Evolutionary conservation across 2,797 vertebrate genomes (phyloP).

Genomic region (Acipenser ruthenus): DNA sequence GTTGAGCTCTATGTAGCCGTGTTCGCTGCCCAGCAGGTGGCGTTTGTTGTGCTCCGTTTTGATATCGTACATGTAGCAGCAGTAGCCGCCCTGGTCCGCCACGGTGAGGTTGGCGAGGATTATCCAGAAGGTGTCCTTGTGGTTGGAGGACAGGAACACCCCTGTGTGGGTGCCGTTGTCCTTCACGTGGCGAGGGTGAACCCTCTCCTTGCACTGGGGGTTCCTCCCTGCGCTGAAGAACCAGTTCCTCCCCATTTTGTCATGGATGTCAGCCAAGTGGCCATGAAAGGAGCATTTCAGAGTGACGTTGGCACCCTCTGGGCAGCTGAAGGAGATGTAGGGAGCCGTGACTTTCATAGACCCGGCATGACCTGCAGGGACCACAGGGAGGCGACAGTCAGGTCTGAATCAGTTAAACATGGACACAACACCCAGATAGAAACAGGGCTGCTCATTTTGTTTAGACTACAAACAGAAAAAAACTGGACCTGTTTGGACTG

Average conservation of each 20-base stretch:
- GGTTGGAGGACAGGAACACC: conserved; percentile 14
- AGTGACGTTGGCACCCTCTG: conserved; percentile 70
- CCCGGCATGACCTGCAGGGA: no score
- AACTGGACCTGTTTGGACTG: no score
- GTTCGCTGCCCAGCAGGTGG: conserved; percentile 29
- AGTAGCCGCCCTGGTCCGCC: conserved; percentile 78
- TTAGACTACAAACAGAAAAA: no score
- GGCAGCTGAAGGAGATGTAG: conserved; percentile 66
- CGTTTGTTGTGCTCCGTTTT: conserved; percentile 24
- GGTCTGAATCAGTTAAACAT: no score
- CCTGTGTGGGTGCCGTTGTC: neutral
- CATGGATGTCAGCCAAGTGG: conserved; percentile 22
- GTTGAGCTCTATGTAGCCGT: conserved; percentile 64
- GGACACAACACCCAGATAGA: no score
- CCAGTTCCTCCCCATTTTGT: conserved; percentile 60
- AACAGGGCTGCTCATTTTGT: no score
- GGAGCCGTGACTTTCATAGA: conserved; percentile 52
- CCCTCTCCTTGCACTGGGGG: conserved; percentile 47
- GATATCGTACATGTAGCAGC: conserved; percentile 63
- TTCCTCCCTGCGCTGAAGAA: conserved; percentile 63
- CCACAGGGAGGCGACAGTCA: no score
- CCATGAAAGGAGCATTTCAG: conserved; percentile 64
- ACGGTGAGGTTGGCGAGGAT: conserved; percentile 57
- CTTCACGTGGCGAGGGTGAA: conserved; percentile 43
- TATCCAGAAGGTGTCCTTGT: conserved; percentile 53